Conservation (phyloP, 2,797 vertebrate species). For the Menidia menidia region DNA sequence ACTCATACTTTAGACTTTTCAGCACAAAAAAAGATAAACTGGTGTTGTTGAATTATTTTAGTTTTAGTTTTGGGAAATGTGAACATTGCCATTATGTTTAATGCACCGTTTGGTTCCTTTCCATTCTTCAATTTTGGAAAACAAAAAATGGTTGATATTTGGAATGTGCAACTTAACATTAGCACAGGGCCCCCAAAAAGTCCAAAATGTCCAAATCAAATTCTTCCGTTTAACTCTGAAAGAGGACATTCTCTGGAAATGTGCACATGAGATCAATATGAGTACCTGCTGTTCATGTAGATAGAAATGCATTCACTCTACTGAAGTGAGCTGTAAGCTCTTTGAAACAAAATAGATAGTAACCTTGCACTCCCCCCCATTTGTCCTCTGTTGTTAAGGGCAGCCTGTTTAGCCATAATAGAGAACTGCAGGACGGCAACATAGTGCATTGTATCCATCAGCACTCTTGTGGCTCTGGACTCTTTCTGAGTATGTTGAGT, state of each 20-base stretch:
- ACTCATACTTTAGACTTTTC: too few species aligned
- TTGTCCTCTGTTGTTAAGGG: slow-evolving; percentile 18
- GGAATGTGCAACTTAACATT: background rate
- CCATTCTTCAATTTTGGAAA: background rate
- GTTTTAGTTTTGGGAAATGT: too few species aligned
- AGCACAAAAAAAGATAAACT: too few species aligned
- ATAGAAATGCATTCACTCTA: slow-evolving; percentile 9
- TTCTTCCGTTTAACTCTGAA: background rate
- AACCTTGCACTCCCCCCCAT: slow-evolving; percentile 21
- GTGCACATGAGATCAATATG: slow-evolving; percentile 12
- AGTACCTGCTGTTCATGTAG: background rate
- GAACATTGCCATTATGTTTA: background rate
- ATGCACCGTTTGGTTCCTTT: background rate
- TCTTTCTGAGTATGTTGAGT: slow-evolving; percentile 8
- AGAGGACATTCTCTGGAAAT: background rate
- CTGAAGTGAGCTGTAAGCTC: background rate
- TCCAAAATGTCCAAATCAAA: background rate
- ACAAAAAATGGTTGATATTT: background rate
- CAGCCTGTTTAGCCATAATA: slow-evolving; percentile 13
- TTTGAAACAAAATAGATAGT: slow-evolving; percentile 13
- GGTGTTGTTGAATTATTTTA: too few species aligned
- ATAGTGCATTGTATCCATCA: slow-evolving; percentile 26
- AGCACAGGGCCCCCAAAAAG: background rate
- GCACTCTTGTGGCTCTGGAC: slow-evolving; percentile 28
- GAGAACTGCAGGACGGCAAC: slow-evolving; percentile 10